Evolutionary conservation across 2,888 invertebrate species (phyloP), one percentile per base, ranked within the genome.

Genomic region (Scelioninae gen. 1): DNA sequence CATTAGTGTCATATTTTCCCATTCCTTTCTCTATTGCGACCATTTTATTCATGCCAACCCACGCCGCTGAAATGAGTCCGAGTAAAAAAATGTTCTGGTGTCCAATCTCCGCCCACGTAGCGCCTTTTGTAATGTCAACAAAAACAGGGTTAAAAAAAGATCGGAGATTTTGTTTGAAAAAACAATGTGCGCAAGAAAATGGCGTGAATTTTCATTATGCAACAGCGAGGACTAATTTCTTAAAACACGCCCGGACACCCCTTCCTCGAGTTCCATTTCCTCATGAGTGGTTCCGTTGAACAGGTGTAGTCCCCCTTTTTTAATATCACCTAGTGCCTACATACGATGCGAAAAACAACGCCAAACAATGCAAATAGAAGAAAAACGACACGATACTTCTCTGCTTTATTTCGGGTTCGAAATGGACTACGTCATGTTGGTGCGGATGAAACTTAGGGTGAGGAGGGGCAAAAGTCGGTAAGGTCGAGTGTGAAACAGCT

Each of bases 261-360:
- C 34, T 15, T 31, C 51, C 29, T n/a, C 43, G 79, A 85, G 85
- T 87, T 90, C 89, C 89, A 89, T 89, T 91, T 91, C 90, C 90
- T 88, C 88, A 68, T 83, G 88, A 86, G 85, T 89, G 89, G 83
- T 62, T 86, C 68, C 74, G 77, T 85, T 84, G 76, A 87, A 86
- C 68, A 80, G 72, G 51, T 75, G 63, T n/a, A 15, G 58, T 3
- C 43, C 68, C 58, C 72, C 74, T 32, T 88, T 90, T 91, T 90
- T 91, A 91, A 92, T 91, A 90, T 90, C 87, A 83, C 86, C 87
- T 91, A 91, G 89, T 91, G 90, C 90, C 84, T 85, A 65, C 56
- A 79, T 66, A 58, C 60, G 69, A 84, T 83, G 84, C 84, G 86
- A 86, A 88, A 58, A 43, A 83, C 86, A 83, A 84, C 85, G 76